A percentile compares a stretch with the other conserved stretches of the same genome.
Evolutionary conservation across 2,113 vertebrate species (phyloP).

Genomic region (Tetraodon nigroviridis): DNA sequence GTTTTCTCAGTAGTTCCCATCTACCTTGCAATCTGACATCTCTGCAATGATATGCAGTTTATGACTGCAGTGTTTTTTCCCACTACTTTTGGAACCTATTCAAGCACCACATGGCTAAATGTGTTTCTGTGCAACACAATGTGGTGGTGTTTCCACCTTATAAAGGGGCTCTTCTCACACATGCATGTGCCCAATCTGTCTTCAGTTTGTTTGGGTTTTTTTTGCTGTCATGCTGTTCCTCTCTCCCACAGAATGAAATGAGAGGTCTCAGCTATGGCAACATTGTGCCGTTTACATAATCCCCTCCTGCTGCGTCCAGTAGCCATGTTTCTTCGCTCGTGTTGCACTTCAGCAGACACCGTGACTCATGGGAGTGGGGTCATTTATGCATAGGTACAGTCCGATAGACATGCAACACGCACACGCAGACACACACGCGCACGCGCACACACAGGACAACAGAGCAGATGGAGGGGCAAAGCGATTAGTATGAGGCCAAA

Average conservation of each 20-base stretch:
- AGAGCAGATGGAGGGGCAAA: conserved; percentile 58
- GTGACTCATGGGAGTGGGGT: conserved; percentile 35
- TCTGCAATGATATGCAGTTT: too few relatives aligned
- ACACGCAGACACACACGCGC: conserved; percentile 3
- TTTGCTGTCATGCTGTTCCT: conserved; percentile 8
- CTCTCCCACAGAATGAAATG: conserved; percentile 33
- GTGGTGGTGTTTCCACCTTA: too few relatives aligned
- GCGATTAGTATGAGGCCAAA: conserved; percentile 46
- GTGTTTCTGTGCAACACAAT: too few relatives aligned
- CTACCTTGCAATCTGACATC: too few relatives aligned
- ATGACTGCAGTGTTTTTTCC: too few relatives aligned
- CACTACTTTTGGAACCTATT: too few relatives aligned
- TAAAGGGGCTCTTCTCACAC: too few relatives aligned
- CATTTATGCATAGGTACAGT: conserved; percentile 21
- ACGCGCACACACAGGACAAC: conserved; percentile 19
- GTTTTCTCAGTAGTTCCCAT: too few relatives aligned
- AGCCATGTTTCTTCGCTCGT: conserved; percentile 40
- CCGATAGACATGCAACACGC: neutral
- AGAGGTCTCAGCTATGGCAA: conserved; percentile 34
- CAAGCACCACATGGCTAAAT: too few relatives aligned
- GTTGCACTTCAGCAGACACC: conserved; percentile 42
- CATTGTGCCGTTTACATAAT: conserved; percentile 44
- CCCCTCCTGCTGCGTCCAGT: conserved; percentile 32
- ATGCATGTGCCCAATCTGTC: conserved; percentile 16
- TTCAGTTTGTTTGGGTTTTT: neutral